These are phyloP conservation scores for Oxystoma pomonae DNA, from an alignment of 2,888 invertebrate species.

Conservation along the genomic window DNA sequence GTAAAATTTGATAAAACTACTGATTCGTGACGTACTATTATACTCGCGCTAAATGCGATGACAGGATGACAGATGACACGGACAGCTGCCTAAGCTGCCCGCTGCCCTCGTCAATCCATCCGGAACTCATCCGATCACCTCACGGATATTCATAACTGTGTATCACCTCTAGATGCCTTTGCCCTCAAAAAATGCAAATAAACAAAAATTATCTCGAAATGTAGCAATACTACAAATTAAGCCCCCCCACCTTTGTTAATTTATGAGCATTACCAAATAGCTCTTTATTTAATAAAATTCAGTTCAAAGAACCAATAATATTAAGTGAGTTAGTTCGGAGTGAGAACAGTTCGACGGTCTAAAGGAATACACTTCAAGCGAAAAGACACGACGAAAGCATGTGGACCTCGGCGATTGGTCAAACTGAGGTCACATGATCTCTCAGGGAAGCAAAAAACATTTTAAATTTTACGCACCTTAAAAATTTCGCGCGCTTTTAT, in stretches of 20 bases:
- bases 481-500: slow-evolving; percentile 24
- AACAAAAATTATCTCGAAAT: background rate
- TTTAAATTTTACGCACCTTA: slow-evolving; percentile 21
- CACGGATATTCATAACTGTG: background rate
- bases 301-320: too few relatives aligned
- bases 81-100: background rate
- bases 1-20: background rate
- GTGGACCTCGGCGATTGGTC: slow-evolving; percentile 52
- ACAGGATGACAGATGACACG: background rate
- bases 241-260: too few relatives aligned
- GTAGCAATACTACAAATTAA: too few relatives aligned
- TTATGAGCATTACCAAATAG: too few relatives aligned
- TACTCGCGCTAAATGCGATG: background rate
- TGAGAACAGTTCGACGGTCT: too few relatives aligned
- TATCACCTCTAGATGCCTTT: too few relatives aligned
- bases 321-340: too few relatives aligned
- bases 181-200: background rate
- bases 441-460: slow-evolving; percentile 9
- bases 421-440: slow-evolving; percentile 26
- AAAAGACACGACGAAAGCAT: slow-evolving; percentile 38
- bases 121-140: background rate
- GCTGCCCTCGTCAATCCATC: background rate
- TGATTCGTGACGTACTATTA: background rate
- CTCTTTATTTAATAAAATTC: too few relatives aligned
- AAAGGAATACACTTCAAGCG: background rate